Evolutionary conservation across 2,113 vertebrate genomes (phyloP).

Genomic region (Macquaria ambigua): DNA sequence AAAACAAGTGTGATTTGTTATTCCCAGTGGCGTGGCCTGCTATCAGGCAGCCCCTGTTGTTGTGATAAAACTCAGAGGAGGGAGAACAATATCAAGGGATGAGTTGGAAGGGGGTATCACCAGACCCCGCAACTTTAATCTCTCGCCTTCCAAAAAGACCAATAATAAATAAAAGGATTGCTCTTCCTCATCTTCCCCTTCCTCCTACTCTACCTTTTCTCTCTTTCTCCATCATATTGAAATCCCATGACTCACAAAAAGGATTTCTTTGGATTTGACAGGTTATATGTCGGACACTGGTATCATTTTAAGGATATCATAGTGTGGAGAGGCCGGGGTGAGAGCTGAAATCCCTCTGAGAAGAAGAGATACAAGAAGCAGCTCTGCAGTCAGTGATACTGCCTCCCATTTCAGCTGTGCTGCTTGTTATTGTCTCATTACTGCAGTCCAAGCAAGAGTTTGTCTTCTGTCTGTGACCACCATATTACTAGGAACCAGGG

Average conservation of each 20-base stretch:
- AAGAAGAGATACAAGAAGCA: background rate
- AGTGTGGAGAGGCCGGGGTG: background rate
- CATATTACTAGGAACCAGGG: background rate
- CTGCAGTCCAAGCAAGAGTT: background rate
- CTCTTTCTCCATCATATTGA: background rate
- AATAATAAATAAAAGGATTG: slow-evolving; percentile 25
- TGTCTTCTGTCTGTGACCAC: background rate
- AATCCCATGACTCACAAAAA: slow-evolving; percentile 33
- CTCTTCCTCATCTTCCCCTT: background rate
- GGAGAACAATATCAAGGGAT: slow-evolving; percentile 54
- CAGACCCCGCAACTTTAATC: slow-evolving; percentile 48
- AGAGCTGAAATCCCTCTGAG: slow-evolving; percentile 8
- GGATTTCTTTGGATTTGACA: slow-evolving; percentile 9
- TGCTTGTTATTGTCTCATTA: slow-evolving; percentile 1
- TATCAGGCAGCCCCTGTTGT: slow-evolving; percentile 66
- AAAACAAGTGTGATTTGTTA: slow-evolving; percentile 73
- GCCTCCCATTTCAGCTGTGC: background rate
- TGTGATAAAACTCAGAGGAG: slow-evolving; percentile 67
- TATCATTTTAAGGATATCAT: slow-evolving; percentile 16
- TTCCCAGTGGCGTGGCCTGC: slow-evolving; percentile 62
- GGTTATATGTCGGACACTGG: slow-evolving; percentile 1
- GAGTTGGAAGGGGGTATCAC: slow-evolving; percentile 43
- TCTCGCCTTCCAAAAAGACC: slow-evolving; percentile 19
- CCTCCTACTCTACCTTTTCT: background rate
- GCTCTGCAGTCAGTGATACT: background rate